Percentiles rank a stretch among this genome's conserved stretches.
These are phyloP conservation scores for Selene dorsalis DNA, from an alignment of 2,797 vertebrate species.

Conservation along the genomic window DNA sequence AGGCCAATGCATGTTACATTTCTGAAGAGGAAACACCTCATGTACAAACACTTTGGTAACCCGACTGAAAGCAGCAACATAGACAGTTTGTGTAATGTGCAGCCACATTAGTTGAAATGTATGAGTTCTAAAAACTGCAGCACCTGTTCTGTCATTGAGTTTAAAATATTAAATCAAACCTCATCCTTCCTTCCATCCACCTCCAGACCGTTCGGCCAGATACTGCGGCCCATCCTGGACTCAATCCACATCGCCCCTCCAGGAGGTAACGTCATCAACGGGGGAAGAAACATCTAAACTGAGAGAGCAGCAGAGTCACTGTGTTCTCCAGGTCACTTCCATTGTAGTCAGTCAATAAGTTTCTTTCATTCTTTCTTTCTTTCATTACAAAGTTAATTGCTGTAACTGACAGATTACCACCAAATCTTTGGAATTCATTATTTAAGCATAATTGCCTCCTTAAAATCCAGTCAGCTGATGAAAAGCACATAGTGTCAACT, in stretches of 20 bases:
- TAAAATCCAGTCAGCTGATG: neutral
- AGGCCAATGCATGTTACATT: neutral
- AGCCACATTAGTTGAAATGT: neutral
- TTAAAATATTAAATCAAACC: neutral
- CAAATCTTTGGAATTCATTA: constrained; percentile 4
- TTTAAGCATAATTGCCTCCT: constrained; percentile 9
- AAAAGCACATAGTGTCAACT: neutral
- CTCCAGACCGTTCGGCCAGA: constrained; percentile 94
- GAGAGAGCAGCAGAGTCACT: constrained; percentile 41
- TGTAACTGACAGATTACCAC: constrained; percentile 11
- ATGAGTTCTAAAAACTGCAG: neutral
- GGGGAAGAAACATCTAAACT: constrained; percentile 91
- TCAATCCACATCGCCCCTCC: constrained; percentile 94
- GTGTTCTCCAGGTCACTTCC: constrained; percentile 57
- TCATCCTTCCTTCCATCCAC: constrained; percentile 38
- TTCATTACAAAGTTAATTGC: neutral
- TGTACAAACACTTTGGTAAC: neutral
- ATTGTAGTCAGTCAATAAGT: constrained; percentile 61
- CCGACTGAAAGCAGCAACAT: neutral
- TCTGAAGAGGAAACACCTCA: neutral
- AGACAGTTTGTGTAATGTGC: neutral
- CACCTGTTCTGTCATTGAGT: neutral
- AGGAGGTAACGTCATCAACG: constrained; percentile 91
- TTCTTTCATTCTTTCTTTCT: constrained; percentile 13
- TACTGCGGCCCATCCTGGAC: constrained; percentile 93